Conservation (phyloP, 2,113 vertebrate species). For the Stigmatopora argus region DNA sequence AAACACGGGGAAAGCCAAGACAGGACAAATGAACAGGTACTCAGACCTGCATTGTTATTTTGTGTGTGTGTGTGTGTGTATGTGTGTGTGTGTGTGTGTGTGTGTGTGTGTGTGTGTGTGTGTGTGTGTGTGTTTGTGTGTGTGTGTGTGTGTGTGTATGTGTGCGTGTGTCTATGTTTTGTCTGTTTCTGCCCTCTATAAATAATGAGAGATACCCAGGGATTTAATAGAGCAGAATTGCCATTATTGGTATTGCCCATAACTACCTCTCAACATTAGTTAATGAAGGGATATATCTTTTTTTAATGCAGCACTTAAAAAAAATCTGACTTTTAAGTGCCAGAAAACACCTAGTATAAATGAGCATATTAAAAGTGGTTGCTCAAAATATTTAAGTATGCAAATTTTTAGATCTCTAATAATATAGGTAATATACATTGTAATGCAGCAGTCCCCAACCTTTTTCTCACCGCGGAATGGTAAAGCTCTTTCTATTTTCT, state of each 20-base stretch:
- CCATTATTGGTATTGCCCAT: not conserved
- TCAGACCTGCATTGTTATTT: not conserved
- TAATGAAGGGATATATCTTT: too few species aligned
- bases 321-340: too few species aligned
- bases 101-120: not conserved
- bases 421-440: too few species aligned
- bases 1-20: not conserved
- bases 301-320: too few species aligned
- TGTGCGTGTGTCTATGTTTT: not conserved
- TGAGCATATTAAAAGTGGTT: too few species aligned
- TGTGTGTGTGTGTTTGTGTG: not conserved
- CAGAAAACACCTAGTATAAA: too few species aligned
- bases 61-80: too few species aligned
- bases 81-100: not conserved
- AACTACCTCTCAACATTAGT: not conserved
- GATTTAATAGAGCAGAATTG: not conserved
- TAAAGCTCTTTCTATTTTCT: too few species aligned
- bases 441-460: too few species aligned
- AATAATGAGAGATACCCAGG: not conserved
- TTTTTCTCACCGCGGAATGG: too few species aligned
- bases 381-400: too few species aligned
- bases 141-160: not conserved
- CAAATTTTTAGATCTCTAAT: too few species aligned
- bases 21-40: conserved; percentile 1
- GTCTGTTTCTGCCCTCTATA: not conserved